Conservation (phyloP, 2,113 vertebrate genomes). For the Rhipidura dahli region DNA sequence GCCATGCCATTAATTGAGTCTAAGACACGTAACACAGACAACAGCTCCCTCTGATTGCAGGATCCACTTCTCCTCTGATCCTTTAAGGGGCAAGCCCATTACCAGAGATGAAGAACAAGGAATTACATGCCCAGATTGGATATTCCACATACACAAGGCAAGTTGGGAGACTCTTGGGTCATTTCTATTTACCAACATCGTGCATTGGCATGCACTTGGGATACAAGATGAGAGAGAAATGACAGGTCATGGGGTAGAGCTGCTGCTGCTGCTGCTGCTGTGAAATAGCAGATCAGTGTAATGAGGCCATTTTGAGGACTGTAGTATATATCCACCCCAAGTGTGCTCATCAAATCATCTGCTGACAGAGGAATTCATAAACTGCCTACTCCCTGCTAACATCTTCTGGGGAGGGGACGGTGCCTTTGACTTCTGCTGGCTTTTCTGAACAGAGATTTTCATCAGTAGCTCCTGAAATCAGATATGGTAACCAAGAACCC, state of each 20-base stretch:
- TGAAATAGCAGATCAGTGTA: background rate
- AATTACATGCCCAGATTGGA: background rate
- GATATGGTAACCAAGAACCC: background rate
- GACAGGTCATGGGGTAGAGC: fast-evolving
- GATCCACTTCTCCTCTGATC: background rate
- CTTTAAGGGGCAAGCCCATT: background rate
- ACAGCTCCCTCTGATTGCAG: background rate
- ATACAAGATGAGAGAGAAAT: background rate
- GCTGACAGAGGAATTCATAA: background rate
- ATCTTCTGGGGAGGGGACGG: background rate
- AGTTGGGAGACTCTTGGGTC: background rate
- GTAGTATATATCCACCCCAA: fast-evolving
- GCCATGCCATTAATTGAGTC: background rate
- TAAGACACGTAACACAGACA: background rate
- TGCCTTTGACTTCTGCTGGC: background rate
- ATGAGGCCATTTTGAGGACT: background rate
- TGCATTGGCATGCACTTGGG: background rate
- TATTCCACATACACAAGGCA: background rate
- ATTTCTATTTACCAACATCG: background rate
- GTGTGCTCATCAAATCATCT: background rate
- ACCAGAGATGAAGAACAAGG: background rate
- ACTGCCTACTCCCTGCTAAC: background rate
- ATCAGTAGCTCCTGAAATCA: background rate
- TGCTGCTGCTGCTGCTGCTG: background rate
- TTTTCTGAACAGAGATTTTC: background rate